phyloP scores from a whole-genome alignment of 1,140 invertebrate species.

The Heliconius nattereri region DNA sequence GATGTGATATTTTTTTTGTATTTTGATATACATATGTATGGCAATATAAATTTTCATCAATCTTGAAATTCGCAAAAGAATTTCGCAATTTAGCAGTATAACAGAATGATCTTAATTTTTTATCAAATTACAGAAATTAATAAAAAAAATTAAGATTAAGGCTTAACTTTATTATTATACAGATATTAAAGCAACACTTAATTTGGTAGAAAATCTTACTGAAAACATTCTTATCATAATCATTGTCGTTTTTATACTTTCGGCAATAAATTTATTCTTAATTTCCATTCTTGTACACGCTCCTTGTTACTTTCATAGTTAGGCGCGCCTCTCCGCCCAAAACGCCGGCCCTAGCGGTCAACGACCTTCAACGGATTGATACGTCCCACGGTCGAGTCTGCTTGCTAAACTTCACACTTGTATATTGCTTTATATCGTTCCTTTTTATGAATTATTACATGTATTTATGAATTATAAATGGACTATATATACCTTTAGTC shows the following conservation, averaged over 20 bases:
- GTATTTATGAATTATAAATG: not conserved
- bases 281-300: not conserved
- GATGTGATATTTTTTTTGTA: too few species aligned
- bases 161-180: too few species aligned
- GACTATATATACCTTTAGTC: not conserved
- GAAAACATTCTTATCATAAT: not conserved
- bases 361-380: constrained; percentile 2
- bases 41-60: too few species aligned
- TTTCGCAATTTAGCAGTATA: too few species aligned
- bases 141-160: too few species aligned
- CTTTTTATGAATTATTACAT: not conserved
- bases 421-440: not conserved
- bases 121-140: too few species aligned
- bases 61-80: too few species aligned
- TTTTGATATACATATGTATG: too few species aligned
- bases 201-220: not conserved
- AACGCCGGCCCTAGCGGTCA: constrained; percentile 14
- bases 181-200: not conserved
- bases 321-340: not conserved
- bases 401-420: not conserved
- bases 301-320: not conserved
- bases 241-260: not conserved
- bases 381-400: constrained; percentile 13
- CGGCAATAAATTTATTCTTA: not conserved
- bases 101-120: too few species aligned